Percentiles rank a stretch among this genome's conserved stretches.
phyloP scores from a whole-genome alignment of 1,140 invertebrate genomes.

The Rhopalosiphum maidis region DNA sequence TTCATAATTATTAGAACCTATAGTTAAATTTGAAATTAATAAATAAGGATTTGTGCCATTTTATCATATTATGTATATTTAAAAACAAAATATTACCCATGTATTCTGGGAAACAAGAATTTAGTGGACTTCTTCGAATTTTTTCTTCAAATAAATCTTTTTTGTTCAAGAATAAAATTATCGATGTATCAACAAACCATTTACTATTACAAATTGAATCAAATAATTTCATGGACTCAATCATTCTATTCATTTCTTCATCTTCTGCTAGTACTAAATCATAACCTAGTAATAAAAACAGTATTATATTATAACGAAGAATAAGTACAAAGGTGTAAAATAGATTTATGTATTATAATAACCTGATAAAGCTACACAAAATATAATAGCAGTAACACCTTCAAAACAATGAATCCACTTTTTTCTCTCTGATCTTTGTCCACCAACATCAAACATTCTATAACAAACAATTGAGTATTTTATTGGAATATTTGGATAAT shows the following conservation, averaged over 20 bases:
- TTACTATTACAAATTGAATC: conserved; percentile 98
- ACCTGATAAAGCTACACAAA: conserved; percentile 92
- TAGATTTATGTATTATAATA: conserved; percentile 32
- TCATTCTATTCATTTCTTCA: conserved; percentile 79
- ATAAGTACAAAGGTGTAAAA: neutral
- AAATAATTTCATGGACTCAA: conserved; percentile 94
- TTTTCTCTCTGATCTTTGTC: conserved; percentile 92
- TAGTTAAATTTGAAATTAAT: conserved; percentile 58
- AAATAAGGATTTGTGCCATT: neutral
- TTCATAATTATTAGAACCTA: conserved; percentile 84
- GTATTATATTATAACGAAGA: conserved; percentile 36
- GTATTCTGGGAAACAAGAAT: conserved; percentile 95
- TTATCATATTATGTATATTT: neutral
- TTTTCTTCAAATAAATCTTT: conserved; percentile 96
- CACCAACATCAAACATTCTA: conserved; percentile 92
- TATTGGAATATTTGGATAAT: conserved; percentile 2
- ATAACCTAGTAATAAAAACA: conserved; percentile 69
- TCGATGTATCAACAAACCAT: conserved; percentile 98
- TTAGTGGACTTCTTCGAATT: conserved; percentile 88
- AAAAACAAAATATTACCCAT: conserved; percentile 68
- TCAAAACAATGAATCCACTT: conserved; percentile 99
- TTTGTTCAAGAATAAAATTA: conserved; percentile 96
- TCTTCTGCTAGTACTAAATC: conserved; percentile 75
- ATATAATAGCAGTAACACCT: conserved; percentile 94
- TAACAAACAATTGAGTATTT: conserved; percentile 61